Base-by-base conservation (phyloP, 2,888 invertebrate species). In the Reticulitermes lucifugus region DNA sequence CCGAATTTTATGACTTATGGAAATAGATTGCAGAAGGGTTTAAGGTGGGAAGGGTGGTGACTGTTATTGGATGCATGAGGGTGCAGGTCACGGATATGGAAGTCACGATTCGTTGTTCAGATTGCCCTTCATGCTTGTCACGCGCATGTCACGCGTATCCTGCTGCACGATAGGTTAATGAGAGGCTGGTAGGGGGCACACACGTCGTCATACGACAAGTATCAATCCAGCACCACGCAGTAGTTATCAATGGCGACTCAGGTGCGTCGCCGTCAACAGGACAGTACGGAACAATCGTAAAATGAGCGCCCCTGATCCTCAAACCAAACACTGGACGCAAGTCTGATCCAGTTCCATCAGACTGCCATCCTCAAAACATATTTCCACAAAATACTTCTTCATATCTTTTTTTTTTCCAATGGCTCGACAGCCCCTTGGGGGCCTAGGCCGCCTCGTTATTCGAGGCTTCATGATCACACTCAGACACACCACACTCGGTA, bases 41-140 rank as follows among this genome's bases (percentile, higher is more conserved):
- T 12, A 25, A 29, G 46, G 59, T 10, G 25, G 80, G 60, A 21
- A 35, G 41, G 59, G 59, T 12, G 29, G 29, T 79, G 51, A 79
- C 55, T 51, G 55, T 79, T 46, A 79, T 79, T 79, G 79, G 79
- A 79, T 79, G 79, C 79, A 79, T 55, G 79, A 46, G 51, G n/a
- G 29, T 55, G n/a, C 79, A 79, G 79, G 79, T 79, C 79, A 79
- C 79, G 79, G 79, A 79, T 55, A 55, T 79, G 60, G 29, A 60
- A 80, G 80, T 80, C 80, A 55, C 55, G 55, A 55, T 55, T 55
- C 55, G 55, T 55, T 55, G 55, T 55, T 55, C 55, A 55, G 55
- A 55, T 55, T 18, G 18, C 55, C 55, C 55, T 55, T 55, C 55
- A 12, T 55, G 7, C 55, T 18, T 55, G 18, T 55, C 65, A 81